Evolutionary conservation across 2,797 vertebrate genomes (phyloP), one percentile per base, ranked within the genome.

Genomic region (Argentina silus): DNA sequence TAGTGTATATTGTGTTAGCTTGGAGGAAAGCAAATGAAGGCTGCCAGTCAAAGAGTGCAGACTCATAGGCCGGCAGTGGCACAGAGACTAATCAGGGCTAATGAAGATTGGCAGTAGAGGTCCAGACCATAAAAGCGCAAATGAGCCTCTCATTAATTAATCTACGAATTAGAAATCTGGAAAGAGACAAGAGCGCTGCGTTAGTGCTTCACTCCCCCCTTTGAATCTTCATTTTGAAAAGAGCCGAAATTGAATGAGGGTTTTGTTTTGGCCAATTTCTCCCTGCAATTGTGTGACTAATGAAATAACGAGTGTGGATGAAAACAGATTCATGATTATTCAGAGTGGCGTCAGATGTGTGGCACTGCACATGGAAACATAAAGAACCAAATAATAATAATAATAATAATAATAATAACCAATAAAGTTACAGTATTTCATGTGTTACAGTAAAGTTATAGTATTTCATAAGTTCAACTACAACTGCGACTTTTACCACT

Each of bases 111-210:
- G 90, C 93, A 88, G 11, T 81, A 86, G 89, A 89, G 84, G 88
- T 90, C 91, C 87, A 76, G 79, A 75, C 91, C 90, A 88, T 90
- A 85, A 90, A 90, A 88, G 79, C 92, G 86, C 88, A 94, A 95
- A 91, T 89, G 89, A 94, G 86, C 85, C 88, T 83, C 84, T 88
- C 89, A 94, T 89, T 92, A 93, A 95, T 95, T 94, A 90, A 90
- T 90, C 87, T 92, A 70, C 90, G 95, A 95, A 95, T 95, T 95
- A 90, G 90, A 92, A 93, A 93, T 91, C 88, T 91, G 89, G 83
- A 89, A 78, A 76, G 85, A 91, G 90, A 90, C 83, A 90, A 87
- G 90, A 91, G 81, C 78, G 78, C 79, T 90, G 81, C 75, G 78
- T 42, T 78, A 74, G 27, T 57, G 56, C 66, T 27, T n/a, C 71